Conservation (phyloP, 1,140 invertebrate species). For the Luehdorfia chinensis region DNA sequence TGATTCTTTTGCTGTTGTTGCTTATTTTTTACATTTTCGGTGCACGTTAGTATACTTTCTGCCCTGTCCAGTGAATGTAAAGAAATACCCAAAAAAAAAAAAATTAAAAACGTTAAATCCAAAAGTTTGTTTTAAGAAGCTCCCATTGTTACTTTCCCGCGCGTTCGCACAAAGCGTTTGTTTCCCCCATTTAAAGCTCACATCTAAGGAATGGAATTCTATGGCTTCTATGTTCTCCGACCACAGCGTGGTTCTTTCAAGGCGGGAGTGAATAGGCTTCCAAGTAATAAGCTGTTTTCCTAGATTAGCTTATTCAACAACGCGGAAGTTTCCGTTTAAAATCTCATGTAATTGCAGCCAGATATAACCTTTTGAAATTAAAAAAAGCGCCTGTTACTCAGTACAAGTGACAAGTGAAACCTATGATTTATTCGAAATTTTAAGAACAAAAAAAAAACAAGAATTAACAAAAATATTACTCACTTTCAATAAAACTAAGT, state of each 20-base stretch:
- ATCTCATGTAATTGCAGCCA: conserved; percentile 1
- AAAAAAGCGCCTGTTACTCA: not conserved
- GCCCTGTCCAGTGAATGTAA: too few relatives aligned
- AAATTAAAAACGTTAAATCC: conserved; percentile 11
- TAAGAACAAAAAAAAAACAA: too few relatives aligned
- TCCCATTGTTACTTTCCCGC: conserved; percentile 8
- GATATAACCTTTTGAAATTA: conserved; percentile 5
- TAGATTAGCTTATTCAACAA: conserved; percentile 17
- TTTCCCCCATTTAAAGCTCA: conserved; percentile 16
- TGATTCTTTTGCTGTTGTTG: too few relatives aligned
- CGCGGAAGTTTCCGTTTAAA: conserved; percentile 12
- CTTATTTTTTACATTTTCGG: too few relatives aligned
- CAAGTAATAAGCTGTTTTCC: conserved; percentile 17
- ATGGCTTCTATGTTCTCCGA: conserved; percentile 11
- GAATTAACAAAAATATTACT: too few relatives aligned
- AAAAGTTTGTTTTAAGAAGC: conserved; percentile 14
- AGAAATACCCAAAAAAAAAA: too few relatives aligned
- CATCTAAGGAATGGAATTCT: conserved; percentile 16
- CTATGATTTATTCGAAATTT: too few relatives aligned
- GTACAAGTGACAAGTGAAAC: too few relatives aligned
- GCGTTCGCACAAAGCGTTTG: conserved; percentile 16
- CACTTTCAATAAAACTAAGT: too few relatives aligned
- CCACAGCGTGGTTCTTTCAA: conserved; percentile 17
- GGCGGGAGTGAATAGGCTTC: conserved; percentile 7
- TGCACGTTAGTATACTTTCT: too few relatives aligned